Percentiles rank a stretch among this genome's conserved stretches.
Conservation (phyloP, 2,113 vertebrate species). For the Capra hircus region DNA sequence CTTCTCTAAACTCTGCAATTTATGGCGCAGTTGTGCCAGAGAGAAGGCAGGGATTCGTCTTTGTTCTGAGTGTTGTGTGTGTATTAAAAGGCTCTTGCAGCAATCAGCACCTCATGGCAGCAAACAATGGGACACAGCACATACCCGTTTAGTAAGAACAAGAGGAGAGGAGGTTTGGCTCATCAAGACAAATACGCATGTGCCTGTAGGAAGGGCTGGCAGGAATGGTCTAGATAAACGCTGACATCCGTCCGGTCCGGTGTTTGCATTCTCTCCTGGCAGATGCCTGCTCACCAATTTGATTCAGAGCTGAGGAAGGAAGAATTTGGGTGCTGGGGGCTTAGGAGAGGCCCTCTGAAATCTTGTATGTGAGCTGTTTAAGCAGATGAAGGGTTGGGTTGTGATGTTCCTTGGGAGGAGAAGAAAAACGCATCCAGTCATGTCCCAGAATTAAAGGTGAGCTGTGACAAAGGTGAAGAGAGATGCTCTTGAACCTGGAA, state of each 20-base stretch:
- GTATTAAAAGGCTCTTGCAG: constrained; percentile 16
- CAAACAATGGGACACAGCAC: neutral
- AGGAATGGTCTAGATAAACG: neutral
- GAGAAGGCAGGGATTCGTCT: constrained; percentile 5
- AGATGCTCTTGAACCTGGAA: neutral
- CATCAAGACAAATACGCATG: neutral
- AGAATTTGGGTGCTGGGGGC: neutral
- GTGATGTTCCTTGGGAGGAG: neutral
- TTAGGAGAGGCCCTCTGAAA: neutral
- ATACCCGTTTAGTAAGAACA: neutral
- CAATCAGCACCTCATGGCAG: neutral
- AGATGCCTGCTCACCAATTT: neutral
- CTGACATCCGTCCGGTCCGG: accelerated
- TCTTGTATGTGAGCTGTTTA: neutral
- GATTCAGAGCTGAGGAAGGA: neutral
- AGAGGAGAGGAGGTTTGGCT: neutral
- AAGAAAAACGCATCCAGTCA: neutral
- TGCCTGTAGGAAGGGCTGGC: neutral
- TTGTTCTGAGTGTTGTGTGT: neutral
- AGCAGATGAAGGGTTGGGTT: neutral
- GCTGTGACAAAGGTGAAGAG: neutral
- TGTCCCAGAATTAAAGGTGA: neutral
- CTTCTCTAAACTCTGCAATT: constrained; percentile 30
- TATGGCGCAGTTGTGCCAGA: neutral
- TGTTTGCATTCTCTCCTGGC: neutral